These are phyloP conservation scores for Leptoteleia sp. DNA, from an alignment of 1,140 invertebrate genomes.

Conservation along the genomic window DNA sequence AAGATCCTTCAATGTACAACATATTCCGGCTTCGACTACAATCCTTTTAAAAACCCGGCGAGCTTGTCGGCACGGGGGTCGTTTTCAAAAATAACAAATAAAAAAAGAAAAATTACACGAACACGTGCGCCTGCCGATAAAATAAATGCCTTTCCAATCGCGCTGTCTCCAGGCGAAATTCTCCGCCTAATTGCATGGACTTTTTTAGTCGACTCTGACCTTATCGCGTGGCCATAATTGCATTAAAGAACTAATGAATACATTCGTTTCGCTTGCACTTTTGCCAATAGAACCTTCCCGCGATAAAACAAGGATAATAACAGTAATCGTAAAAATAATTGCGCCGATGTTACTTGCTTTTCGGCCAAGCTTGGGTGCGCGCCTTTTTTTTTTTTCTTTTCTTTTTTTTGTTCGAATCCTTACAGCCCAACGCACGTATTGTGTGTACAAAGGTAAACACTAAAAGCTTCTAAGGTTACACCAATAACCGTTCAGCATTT, in stretches of 20 bases:
- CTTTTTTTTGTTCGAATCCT: not conserved
- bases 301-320: conserved; percentile 52
- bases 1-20: conserved; percentile 45
- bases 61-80: no score
- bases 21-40: conserved; percentile 11
- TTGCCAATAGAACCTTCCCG: conserved; percentile 12
- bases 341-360: conserved; percentile 20
- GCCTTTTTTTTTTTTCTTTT: conserved; percentile 18
- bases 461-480: conserved; percentile 48
- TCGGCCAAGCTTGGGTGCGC: not conserved
- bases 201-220: conserved; percentile 12
- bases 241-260: conserved; percentile 42
- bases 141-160: not conserved
- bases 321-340: conserved; percentile 51
- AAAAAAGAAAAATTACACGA: no score
- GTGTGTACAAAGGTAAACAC: conserved; percentile 31
- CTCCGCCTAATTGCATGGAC: not conserved
- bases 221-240: conserved; percentile 29
- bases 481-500: conserved; percentile 53
- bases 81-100: no score
- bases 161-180: not conserved
- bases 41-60: no score
- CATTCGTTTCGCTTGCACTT: conserved; percentile 15
- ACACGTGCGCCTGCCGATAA: no score
- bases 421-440: conserved; percentile 25